phyloP scores from a whole-genome alignment of 1,140 invertebrate species.

The Neuroterus valhalla region DNA sequence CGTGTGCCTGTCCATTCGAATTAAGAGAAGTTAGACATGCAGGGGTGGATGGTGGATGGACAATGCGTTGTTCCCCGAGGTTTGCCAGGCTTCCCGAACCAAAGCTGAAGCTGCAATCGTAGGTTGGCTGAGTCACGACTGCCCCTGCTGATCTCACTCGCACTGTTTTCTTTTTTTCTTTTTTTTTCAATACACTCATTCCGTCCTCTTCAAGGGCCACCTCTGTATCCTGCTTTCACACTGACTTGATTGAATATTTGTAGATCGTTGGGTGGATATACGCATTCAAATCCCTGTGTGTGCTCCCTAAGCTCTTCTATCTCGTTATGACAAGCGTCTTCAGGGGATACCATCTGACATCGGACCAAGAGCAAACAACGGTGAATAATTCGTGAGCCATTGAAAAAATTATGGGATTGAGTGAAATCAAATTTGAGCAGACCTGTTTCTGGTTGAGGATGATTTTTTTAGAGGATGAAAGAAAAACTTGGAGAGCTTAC shows the following conservation, averaged over 20 bases:
- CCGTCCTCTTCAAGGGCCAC: background rate
- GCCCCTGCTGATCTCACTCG: no score
- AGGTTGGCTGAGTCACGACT: background rate
- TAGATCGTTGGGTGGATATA: slow-evolving; percentile 1
- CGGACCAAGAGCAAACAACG: background rate
- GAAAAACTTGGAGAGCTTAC: background rate
- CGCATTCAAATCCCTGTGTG: slow-evolving; percentile 4
- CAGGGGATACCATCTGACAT: slow-evolving; percentile 4
- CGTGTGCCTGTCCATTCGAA: slow-evolving; percentile 63
- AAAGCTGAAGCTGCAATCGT: background rate
- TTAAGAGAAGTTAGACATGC: slow-evolving; percentile 46
- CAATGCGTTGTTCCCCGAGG: background rate
- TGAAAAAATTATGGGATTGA: background rate
- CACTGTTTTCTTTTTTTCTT: no score
- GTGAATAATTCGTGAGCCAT: background rate
- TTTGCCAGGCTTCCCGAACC: background rate
- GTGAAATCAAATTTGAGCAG: background rate
- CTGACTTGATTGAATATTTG: background rate
- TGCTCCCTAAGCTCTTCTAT: background rate
- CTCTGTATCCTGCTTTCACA: background rate
- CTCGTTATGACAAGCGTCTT: slow-evolving; percentile 12
- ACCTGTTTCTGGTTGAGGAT: no score
- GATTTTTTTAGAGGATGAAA: background rate
- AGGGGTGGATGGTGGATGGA: slow-evolving; percentile 25
- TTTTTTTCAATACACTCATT: no score